Evolutionary conservation across 1,140 invertebrate genomes (phyloP).

Genomic region (Bactericera cockerelli): DNA sequence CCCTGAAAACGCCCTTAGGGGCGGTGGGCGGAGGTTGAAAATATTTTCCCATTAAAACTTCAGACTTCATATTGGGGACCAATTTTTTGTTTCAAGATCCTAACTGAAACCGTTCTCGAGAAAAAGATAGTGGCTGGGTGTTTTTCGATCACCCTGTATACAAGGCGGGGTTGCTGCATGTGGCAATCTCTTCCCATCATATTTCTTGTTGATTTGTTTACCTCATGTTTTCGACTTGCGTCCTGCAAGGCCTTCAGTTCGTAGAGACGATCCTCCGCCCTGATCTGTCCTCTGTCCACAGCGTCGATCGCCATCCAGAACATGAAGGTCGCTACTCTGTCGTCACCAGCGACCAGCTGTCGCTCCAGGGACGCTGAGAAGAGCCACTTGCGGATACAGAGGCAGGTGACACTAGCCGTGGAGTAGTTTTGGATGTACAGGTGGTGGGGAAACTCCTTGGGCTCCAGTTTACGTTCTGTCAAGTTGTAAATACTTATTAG

Average conservation of each 20-base stretch:
- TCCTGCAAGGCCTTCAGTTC: constrained; percentile 91
- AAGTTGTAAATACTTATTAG: constrained; percentile 15
- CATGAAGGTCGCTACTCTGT: constrained; percentile 50
- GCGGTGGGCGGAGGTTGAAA: too few relatives aligned
- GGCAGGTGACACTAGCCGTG: constrained; percentile 90
- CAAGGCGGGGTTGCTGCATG: too few relatives aligned
- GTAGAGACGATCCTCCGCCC: constrained; percentile 76
- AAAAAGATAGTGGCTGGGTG: too few relatives aligned
- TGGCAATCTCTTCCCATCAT: too few relatives aligned
- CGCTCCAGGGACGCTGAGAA: constrained; percentile 67
- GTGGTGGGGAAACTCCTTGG: constrained; percentile 89
- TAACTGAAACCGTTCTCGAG: too few relatives aligned
- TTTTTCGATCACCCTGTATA: too few relatives aligned
- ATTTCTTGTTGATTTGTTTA: too few relatives aligned
- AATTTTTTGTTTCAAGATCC: too few relatives aligned
- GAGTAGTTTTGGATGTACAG: constrained; percentile 98
- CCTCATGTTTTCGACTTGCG: constrained; percentile 65
- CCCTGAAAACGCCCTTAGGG: too few relatives aligned
- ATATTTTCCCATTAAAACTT: too few relatives aligned
- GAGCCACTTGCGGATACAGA: constrained; percentile 87
- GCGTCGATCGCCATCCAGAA: constrained; percentile 83
- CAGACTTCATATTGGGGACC: too few relatives aligned
- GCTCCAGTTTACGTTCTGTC: constrained; percentile 81
- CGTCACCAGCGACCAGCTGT: constrained; percentile 41
- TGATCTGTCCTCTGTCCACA: constrained; percentile 82